Evolutionary conservation across 2,888 invertebrate species (phyloP), one percentile per base, ranked within the genome.

Genomic region (Synanthedon vespiformis): DNA sequence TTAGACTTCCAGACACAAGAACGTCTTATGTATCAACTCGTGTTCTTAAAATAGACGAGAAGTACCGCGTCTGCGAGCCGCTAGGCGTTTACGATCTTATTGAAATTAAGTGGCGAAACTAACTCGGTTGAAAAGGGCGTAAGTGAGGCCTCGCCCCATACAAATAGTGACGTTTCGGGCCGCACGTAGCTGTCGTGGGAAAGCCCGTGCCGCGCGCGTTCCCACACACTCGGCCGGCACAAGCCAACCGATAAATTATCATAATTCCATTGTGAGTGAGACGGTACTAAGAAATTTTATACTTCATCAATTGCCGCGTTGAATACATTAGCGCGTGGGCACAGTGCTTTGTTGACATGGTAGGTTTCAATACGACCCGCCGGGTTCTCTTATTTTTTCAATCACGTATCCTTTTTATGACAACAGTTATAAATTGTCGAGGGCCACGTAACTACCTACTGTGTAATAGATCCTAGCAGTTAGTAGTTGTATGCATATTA

Each of bases 251-350:
- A 87, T 87, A 87, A 86, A 87, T 87, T 86, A 87, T 86, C 87
- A 87, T 87, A 87, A 87, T 86, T 86, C 86, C 83, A 87, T 87
- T 87, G 87, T 87, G 85, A 84, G 83, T 83, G 85, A 84, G 86
- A 85, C 86, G 84, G 80, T 87, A 85, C 86, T 80, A 82, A 86
- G 87, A 87, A 87, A 86, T 85, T 85, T 85, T 84, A 86, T 85
- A 85, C 85, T 85, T 85, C 85, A 85, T 86, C 87, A 85, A 86
- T 85, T 83, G 86, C 74, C 72, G 85, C 72, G 78, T 80, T 86
- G 86, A 87, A 86, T 86, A 85, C 74, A 79, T 87, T 84, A 85
- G 86, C 86, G 82, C 85, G 86, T 84, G 86, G 80, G 78, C 77
- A 68, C 65, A 65, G 58, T 56, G 72, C 78, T 81, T 82, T 83